These are phyloP conservation scores for Harmothoe impar DNA, from an alignment of 2,888 invertebrate species.

Conservation along the genomic window DNA sequence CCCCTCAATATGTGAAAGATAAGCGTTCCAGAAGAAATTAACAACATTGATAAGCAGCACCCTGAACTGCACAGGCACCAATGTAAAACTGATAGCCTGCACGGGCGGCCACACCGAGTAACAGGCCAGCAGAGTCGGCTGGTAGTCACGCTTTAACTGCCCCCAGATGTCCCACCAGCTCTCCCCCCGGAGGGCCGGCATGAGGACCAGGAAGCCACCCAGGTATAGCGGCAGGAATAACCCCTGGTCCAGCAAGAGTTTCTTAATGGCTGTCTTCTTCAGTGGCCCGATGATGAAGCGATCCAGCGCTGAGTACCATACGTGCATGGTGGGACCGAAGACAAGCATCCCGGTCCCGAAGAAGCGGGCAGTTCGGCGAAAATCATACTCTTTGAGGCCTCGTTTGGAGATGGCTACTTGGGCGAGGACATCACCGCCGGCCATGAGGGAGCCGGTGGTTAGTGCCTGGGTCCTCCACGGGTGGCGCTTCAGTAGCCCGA, in stretches of 20 bases:
- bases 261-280: conserved; percentile 63
- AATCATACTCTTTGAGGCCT: conserved; percentile 63
- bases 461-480: conserved; percentile 67
- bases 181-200: conserved; percentile 66
- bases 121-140: conserved; percentile 64
- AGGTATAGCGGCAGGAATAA: conserved; percentile 67
- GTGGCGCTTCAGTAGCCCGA: conserved; percentile 62
- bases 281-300: conserved; percentile 51
- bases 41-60: conserved; percentile 71
- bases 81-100: conserved; percentile 91
- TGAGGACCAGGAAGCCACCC: conserved; percentile 64
- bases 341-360: conserved; percentile 65
- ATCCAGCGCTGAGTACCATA: conserved; percentile 69
- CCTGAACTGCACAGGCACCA: conserved; percentile 91
- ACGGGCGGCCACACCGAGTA: conserved; percentile 89
- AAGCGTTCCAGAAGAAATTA: conserved; percentile 70
- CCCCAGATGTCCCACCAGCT: conserved; percentile 26
- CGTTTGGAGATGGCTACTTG: conserved; percentile 65
- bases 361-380: conserved; percentile 66
- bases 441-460: conserved; percentile 70
- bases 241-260: conserved; percentile 67
- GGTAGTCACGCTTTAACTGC: conserved; percentile 65
- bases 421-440: conserved; percentile 69
- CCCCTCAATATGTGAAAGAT: conserved; percentile 64
- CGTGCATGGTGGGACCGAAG: conserved; percentile 68